Percentiles rank a stretch among this genome's conserved stretches.
phyloP scores from a whole-genome alignment of 2,797 vertebrate species.

The Coluber constrictor region DNA sequence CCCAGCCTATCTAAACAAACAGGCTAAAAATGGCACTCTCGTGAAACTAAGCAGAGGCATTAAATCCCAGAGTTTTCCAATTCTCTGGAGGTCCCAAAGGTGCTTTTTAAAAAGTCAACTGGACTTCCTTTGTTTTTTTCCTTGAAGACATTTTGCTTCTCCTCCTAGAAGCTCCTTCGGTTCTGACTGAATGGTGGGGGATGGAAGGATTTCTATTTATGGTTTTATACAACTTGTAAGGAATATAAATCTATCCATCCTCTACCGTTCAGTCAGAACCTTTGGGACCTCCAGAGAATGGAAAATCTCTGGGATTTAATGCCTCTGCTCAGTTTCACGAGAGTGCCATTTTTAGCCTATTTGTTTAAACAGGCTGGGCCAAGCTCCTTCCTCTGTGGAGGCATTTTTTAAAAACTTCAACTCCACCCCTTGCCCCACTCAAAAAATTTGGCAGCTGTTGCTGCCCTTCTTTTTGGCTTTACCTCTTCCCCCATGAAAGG shows the following conservation, averaged over 20 bases:
- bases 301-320: background rate
- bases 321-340: background rate
- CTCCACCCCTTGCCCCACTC: background rate
- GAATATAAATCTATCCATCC: too few species aligned
- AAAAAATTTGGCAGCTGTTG: background rate
- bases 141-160: too few species aligned
- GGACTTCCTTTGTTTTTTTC: too few species aligned
- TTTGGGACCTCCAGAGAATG: background rate
- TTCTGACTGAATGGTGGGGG: too few species aligned
- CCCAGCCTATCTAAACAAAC: background rate
- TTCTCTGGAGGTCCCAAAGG: background rate
- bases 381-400: background rate
- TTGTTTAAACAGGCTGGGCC: background rate
- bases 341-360: conserved; percentile 3
- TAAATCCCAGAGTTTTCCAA: background rate
- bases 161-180: too few species aligned
- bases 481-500: background rate
- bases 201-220: too few species aligned
- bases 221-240: too few species aligned
- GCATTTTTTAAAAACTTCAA: background rate
- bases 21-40: conserved; percentile 1
- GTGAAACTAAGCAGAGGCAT: background rate
- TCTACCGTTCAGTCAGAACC: too few species aligned
- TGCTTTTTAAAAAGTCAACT: too few species aligned
- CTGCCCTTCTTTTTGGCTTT: background rate